Base-by-base conservation (phyloP, 2,113 vertebrate genomes). In the Steatornis caripensis region DNA sequence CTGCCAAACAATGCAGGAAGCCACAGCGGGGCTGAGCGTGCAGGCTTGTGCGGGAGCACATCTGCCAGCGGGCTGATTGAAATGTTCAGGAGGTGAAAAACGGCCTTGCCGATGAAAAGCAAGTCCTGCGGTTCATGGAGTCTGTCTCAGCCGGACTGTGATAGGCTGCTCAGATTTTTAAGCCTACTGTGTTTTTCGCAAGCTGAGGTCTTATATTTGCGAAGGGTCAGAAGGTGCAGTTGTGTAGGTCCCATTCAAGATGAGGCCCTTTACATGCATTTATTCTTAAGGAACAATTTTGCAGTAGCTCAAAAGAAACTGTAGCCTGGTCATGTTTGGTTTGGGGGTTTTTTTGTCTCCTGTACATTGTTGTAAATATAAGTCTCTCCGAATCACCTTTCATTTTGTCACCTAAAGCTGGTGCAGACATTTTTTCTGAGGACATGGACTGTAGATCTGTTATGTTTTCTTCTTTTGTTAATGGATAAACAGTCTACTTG, bases 1-100 rank as follows among this genome's bases (percentile, higher is more conserved):
- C 83, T 95, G 84, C 91, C 95, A 92, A 71, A 76, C 94, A 85
- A 76, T 24, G 58, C 58, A 83, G 82, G 93, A 93, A 97, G 77
- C 62, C 51, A 8, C 16, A 22, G 51, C 30, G 43, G 78, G 84
- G 81, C 80, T 46, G 93, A 92, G 91, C 17, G 2, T 5, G 18
- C 49, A 3, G 70, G 45, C 82, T 16, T 29, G 36, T n/a, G 1
- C 1, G 1, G 87, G 64, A 93, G 85, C 80, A 22, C 72, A 22
- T 89, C 89, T 89, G 90, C 89, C 88, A 84, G 82, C 18, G 1
- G 74, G 65, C 53, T 75, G 93, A 93, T 64, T 39, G 95, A 92
- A 87, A n/a, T 4, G 4, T 39, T 88, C 83, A 48, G 87, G 79
- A 88, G 93, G 90, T 85, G 80, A 93, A 76, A 75, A 55, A 77